These are phyloP conservation scores for Diaprepes abbreviatus DNA, from an alignment of 2,888 invertebrate species.

Conservation along the genomic window DNA sequence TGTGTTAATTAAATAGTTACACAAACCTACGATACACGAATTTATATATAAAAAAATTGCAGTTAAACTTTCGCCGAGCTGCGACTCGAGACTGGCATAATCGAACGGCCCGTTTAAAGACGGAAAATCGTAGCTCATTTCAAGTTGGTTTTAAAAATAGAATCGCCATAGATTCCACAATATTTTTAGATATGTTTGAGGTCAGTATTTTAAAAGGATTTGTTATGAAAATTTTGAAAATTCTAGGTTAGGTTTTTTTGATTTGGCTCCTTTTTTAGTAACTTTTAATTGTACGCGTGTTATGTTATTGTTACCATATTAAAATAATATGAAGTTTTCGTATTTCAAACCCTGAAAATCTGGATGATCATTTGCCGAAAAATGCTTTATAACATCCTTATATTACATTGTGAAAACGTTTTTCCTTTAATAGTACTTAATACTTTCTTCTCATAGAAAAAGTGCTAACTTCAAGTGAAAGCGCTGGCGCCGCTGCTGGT, in stretches of 20 bases:
- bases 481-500: neutral
- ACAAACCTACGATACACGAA: slow-evolving; percentile 15
- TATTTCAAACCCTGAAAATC: too few relatives aligned
- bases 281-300: too few relatives aligned
- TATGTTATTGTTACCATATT: too few relatives aligned
- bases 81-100: slow-evolving; percentile 30
- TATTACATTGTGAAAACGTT: too few relatives aligned
- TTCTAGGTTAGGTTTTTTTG: slow-evolving; percentile 10
- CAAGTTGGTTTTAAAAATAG: slow-evolving; percentile 60
- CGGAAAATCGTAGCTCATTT: slow-evolving; percentile 60
- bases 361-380: too few relatives aligned
- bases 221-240: slow-evolving; percentile 27
- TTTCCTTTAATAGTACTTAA: too few relatives aligned
- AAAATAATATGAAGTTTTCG: too few relatives aligned
- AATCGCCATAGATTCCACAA: slow-evolving; percentile 55
- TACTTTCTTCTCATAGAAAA: too few relatives aligned
- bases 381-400: too few relatives aligned
- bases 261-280: neutral
- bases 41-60: slow-evolving; percentile 16
- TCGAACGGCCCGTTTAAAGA: slow-evolving; percentile 55
- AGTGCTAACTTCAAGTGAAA: too few relatives aligned
- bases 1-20: slow-evolving; percentile 69
- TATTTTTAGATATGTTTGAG: slow-evolving; percentile 46
- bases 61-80: slow-evolving; percentile 10
- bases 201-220: slow-evolving; percentile 28